Base-by-base conservation (phyloP, 2,797 vertebrate species). In the Steatocranus sp. region DNA sequence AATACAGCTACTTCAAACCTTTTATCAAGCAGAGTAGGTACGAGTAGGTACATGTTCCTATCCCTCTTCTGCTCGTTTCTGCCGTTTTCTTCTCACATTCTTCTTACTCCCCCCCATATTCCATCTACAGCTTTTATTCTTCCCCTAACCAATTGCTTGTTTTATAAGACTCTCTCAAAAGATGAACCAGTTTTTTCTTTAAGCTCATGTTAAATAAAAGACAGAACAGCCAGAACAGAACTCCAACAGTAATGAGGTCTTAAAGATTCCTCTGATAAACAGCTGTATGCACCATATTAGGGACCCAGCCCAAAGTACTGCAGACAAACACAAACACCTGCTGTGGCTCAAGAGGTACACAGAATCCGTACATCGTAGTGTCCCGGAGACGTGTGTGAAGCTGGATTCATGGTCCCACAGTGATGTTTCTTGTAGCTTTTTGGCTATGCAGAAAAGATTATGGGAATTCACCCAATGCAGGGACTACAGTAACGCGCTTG, bases 1-100 rank as follows among this genome's bases (percentile, higher is more conserved):
- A 91, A 88, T 81, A 86, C 66, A 81, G 75, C 77, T 83, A 83
- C 77, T 78, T 84, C 63, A 84, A 38, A 82, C 46, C 82, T 92
- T 89, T 91, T 78, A 86, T 78, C 30, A n/a, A 61, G 75, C 50
- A 78, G 8, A 66, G 51, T 51, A 58, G 75, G 63, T 25, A n/a
- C 76, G 7, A 54, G 51, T 54, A 27, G 23, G 51, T 77, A 75
- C 41, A 36, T 53, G 75, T 53, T 82, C 58, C 27, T 23, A 78
- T 83, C n/a, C 56, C 82, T 76, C 58, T 79, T 85, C 51, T 41
- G 79, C n/a, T 32, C 3, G 0, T 68, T 78, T 11, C 43, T 3
- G 46, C n/a, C 4, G 38, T 79, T 85, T 75, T 80, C 81, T 43
- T 75, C 66, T n/a, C 43, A 46, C 14, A 25, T 20, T 81, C 30